Evolutionary conservation across 2,797 vertebrate species (phyloP).

Genomic region (Labroides dimidiatus): DNA sequence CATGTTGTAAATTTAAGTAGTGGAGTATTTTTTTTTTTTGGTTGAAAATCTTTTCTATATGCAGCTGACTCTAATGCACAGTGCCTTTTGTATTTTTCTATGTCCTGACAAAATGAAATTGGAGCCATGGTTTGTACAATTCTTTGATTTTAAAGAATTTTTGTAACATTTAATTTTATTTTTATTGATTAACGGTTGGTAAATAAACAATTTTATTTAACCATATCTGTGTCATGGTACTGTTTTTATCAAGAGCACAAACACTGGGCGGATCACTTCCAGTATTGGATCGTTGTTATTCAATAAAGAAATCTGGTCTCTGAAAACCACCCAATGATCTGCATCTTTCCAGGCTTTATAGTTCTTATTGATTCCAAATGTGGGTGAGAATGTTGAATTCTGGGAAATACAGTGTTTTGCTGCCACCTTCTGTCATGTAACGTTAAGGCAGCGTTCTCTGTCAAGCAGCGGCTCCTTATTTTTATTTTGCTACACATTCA

Average conservation of each 20-base stretch:
- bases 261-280: neutral
- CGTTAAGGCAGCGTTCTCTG: neutral
- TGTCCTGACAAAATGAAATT: constrained; percentile 64
- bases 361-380: too few species aligned
- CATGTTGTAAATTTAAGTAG: constrained; percentile 54
- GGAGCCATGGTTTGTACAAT: constrained; percentile 79
- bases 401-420: constrained; percentile 46
- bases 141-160: constrained; percentile 74
- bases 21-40: constrained; percentile 41
- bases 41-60: constrained; percentile 60
- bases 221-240: constrained; percentile 3
- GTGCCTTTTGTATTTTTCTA: constrained; percentile 89
- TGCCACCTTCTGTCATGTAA: constrained; percentile 66
- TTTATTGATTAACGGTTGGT: constrained; percentile 79
- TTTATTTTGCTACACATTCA: too few species aligned
- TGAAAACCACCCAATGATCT: too few species aligned
- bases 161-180: constrained; percentile 80
- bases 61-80: constrained; percentile 70
- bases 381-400: neutral
- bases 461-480: too few species aligned
- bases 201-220: constrained; percentile 85
- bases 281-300: too few species aligned
- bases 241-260: neutral
- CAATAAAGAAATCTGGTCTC: too few species aligned
- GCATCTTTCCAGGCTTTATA: too few species aligned